phyloP scores from a whole-genome alignment of 2,113 vertebrate species.

The Cyprinus carpio region DNA sequence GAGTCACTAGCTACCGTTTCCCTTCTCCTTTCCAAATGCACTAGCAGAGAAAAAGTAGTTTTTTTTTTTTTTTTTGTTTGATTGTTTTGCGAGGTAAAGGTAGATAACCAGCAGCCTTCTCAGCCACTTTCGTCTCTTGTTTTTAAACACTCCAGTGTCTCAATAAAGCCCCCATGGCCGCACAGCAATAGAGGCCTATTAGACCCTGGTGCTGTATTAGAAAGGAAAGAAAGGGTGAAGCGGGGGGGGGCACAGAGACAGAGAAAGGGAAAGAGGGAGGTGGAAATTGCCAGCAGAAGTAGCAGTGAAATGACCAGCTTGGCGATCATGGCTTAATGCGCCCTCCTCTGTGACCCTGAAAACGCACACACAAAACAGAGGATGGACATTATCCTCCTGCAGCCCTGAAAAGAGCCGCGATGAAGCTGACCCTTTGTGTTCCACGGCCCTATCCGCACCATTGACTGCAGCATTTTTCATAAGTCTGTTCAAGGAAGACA shows the following conservation, averaged over 20 bases:
- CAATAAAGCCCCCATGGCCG: conserved; percentile 57
- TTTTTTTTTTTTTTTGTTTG: neutral
- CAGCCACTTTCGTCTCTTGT: conserved; percentile 62
- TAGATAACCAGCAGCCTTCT: conserved; percentile 76
- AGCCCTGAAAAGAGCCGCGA: conserved; percentile 88
- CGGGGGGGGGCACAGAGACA: conserved; percentile 36
- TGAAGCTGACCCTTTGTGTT: conserved; percentile 93
- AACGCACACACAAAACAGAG: conserved; percentile 86
- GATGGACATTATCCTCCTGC: conserved; percentile 82
- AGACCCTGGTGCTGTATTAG: conserved; percentile 64
- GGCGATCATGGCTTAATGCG: conserved; percentile 82
- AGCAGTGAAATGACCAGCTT: conserved; percentile 83
- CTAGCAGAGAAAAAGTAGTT: conserved; percentile 27
- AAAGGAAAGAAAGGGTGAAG: conserved; percentile 43
- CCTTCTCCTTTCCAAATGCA: conserved; percentile 21
- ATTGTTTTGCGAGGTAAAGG: conserved; percentile 58
- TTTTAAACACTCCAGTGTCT: conserved; percentile 62
- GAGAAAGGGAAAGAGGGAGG: conserved; percentile 66
- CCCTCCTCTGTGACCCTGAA: conserved; percentile 89
- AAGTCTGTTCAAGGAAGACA: conserved; percentile 59
- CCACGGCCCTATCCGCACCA: conserved; percentile 77
- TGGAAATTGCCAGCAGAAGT: conserved; percentile 79
- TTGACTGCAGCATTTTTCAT: conserved; percentile 80
- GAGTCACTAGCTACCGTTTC: conserved; percentile 47
- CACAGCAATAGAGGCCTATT: conserved; percentile 68